phyloP scores from a whole-genome alignment of 2,888 invertebrate genomes.

The Eilema depressum region DNA sequence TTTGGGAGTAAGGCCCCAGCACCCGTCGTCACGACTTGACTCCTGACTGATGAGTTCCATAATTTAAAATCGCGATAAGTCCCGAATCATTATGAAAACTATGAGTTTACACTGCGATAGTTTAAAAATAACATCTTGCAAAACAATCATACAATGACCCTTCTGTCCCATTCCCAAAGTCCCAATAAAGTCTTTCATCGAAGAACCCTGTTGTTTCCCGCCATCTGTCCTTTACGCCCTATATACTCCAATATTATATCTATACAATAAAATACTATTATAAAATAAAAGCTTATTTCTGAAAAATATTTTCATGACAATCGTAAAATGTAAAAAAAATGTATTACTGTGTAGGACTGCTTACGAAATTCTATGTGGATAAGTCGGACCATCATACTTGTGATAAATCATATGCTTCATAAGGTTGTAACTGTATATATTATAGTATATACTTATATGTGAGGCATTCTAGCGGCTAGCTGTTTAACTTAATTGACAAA shows the following conservation, averaged over 20 bases:
- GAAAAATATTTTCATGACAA: constrained; percentile 28
- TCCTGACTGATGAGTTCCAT: no score
- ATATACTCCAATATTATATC: not conserved
- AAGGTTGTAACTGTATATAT: constrained; percentile 56
- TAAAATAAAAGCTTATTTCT: constrained; percentile 29
- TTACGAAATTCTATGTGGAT: constrained; percentile 45
- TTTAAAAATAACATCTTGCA: no score
- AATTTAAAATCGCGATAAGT: no score
- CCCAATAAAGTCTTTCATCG: no score
- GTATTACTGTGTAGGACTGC: constrained; percentile 24
- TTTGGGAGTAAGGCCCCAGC: no score
- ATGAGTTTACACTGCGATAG: no score
- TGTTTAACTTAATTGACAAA: constrained; percentile 3
- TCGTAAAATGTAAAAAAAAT: constrained; percentile 21
- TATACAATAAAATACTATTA: constrained; percentile 27
- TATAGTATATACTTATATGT: constrained; percentile 21
- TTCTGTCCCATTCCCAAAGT: no score
- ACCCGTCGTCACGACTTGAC: no score
- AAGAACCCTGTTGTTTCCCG: not conserved
- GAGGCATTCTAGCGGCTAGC: constrained; percentile 22
- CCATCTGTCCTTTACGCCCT: not conserved
- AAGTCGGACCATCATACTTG: constrained; percentile 67
- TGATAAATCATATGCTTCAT: constrained; percentile 66
- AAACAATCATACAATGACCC: no score
- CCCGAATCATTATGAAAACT: no score